A percentile compares a stretch with the other conserved stretches of the same genome.
phyloP scores from a whole-genome alignment of 2,797 vertebrate species.

The Cossypha dichroa region DNA sequence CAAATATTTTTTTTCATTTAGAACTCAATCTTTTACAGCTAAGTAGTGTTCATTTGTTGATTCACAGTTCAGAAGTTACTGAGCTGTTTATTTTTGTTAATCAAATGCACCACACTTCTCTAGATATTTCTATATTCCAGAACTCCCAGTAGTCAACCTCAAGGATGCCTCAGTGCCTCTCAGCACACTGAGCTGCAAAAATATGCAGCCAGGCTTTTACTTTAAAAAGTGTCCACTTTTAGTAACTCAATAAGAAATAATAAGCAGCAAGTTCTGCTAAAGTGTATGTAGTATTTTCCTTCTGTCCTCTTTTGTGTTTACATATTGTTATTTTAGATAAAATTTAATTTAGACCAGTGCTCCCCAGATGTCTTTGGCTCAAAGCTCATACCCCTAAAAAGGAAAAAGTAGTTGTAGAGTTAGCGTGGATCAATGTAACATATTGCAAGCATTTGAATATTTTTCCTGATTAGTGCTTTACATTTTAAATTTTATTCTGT shows the following conservation, averaged over 20 bases:
- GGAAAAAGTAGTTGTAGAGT: background rate
- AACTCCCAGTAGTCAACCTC: background rate
- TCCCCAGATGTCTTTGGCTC: background rate
- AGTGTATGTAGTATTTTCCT: background rate
- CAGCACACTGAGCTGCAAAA: background rate
- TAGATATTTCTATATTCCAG: background rate
- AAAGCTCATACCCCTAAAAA: background rate
- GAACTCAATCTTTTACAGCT: background rate
- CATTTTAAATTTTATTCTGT: background rate
- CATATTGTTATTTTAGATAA: background rate
- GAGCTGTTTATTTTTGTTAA: slow-evolving; percentile 38
- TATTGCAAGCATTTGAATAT: background rate
- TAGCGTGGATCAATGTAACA: background rate
- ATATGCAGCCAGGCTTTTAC: background rate
- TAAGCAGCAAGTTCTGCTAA: background rate
- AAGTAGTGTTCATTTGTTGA: slow-evolving; percentile 40
- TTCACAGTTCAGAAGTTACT: slow-evolving; percentile 42
- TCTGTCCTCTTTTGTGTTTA: background rate
- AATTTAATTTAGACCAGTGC: background rate
- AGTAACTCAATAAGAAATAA: background rate
- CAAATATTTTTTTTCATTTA: slow-evolving; percentile 52
- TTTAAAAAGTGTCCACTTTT: background rate
- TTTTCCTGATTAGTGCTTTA: background rate
- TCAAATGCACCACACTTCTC: background rate
- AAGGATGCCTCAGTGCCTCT: background rate